Base-by-base conservation (phyloP, 2,888 invertebrate genomes). In the Pseudococcus jackbeardsleyi region DNA sequence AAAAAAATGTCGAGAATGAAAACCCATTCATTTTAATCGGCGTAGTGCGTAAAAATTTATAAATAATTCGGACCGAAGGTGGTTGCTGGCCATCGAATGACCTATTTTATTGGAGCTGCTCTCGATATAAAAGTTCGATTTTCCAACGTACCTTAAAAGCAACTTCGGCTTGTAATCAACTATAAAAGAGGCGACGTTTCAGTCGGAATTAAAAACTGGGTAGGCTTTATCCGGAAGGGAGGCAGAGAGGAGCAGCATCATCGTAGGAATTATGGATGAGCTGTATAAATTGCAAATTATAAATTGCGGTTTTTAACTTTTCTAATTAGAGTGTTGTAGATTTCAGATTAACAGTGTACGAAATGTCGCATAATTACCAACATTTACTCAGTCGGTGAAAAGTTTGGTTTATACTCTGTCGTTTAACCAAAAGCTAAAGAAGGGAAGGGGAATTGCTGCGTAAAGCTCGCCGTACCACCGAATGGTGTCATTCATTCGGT, bases 291-390 rank as follows among this genome's bases (percentile, higher is more conserved):
- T 46, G 79, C 42, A 33, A 33, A 82, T 82, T 82, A 82, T 46
- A 46, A 82, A 82, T 82, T 33, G 79, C 22, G 39, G 42, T 82
- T 82, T 82, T 82, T 82, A 82, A 82, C 42, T 82, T 46, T 42
- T 82, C 79, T 82, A 82, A 82, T 82, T 82, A 82, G 42, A 46
- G 79, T 46, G 42, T 82, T 42, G 79, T 82, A 82, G 79, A 82
- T 82, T 82, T 82, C 46, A 82, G 79, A 82, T 82, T 82, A 82
- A 82, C 79, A 33, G 46, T 82, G 46, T 82, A 82, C 46, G 46
- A 72, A 72, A 72, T 72, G 33, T 72, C 72, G 72, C 15, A 72
- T 72, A 72, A 72, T 72, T 72, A 72, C 72, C 72, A 72, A 33
- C 72, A 72, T 72, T 72, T 72, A 72, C 33, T 64, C 64, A 39